Conservation (phyloP, 1,140 invertebrate species). For the Euschistus heros region DNA sequence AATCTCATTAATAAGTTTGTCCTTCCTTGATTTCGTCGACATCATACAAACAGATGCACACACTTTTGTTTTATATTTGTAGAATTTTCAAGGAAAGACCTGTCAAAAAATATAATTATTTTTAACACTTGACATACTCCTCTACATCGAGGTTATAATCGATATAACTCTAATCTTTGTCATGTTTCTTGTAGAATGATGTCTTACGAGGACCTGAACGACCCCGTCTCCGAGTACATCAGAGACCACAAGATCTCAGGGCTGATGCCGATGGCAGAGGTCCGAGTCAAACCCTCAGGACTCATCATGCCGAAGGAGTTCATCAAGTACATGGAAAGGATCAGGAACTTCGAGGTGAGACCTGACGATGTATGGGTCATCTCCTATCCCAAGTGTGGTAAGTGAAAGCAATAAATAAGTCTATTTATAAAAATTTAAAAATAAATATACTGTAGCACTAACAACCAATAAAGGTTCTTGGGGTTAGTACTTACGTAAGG, state of each 20-base stretch:
- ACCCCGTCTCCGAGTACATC: slow-evolving; percentile 28
- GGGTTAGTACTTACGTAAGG: too few relatives aligned
- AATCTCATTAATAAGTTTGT: too few relatives aligned
- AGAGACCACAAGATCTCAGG: slow-evolving; percentile 26
- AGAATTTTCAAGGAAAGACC: too few relatives aligned
- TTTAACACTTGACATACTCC: too few relatives aligned
- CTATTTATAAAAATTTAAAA: not conserved
- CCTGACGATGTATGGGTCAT: slow-evolving; percentile 39
- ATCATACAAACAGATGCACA: too few relatives aligned
- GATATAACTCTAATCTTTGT: not conserved
- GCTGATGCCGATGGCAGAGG: slow-evolving; percentile 30
- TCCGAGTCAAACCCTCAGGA: slow-evolving; percentile 27
- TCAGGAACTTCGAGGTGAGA: slow-evolving; percentile 34
- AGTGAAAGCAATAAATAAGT: slow-evolving; percentile 31
- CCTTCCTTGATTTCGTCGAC: too few relatives aligned
- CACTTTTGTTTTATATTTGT: too few relatives aligned
- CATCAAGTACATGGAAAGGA: slow-evolving; percentile 30
- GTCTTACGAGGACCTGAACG: slow-evolving; percentile 19
- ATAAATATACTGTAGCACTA: too few relatives aligned
- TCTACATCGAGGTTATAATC: not conserved
- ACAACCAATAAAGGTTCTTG: too few relatives aligned
- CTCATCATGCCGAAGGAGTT: slow-evolving; percentile 31
- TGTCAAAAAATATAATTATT: too few relatives aligned
- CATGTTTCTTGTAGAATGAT: slow-evolving; percentile 14
- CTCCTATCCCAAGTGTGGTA: slow-evolving; percentile 41